Conservation (phyloP, 2,113 vertebrate genomes). For the Antechinus stuartii region DNA sequence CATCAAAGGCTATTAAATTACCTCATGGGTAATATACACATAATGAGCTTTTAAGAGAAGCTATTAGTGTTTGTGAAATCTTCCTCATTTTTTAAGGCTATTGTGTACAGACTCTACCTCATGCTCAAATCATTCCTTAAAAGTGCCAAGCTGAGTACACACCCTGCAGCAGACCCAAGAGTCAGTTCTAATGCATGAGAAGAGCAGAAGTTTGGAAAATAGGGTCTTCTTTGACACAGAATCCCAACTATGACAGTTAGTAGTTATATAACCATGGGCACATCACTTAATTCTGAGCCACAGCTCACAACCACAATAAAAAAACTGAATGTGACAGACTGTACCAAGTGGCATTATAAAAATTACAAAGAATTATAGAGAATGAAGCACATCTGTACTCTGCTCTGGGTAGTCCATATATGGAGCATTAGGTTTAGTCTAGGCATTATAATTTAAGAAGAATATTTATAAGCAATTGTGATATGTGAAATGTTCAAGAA, state of each 20-base stretch:
- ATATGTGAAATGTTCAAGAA: not conserved
- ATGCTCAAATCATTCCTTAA: not conserved
- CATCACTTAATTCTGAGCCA: not conserved
- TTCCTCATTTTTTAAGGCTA: not conserved
- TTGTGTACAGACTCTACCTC: not conserved
- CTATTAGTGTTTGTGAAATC: not conserved
- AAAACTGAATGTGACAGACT: not conserved
- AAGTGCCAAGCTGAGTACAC: not conserved
- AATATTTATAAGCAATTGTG: not conserved
- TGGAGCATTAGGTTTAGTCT: not conserved
- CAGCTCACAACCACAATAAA: not conserved
- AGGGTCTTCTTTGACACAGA: not conserved
- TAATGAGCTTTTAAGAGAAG: not conserved
- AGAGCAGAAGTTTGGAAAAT: not conserved
- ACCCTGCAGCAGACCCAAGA: not conserved
- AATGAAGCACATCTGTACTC: not conserved
- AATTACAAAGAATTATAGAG: not conserved
- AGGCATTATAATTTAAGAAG: not conserved
- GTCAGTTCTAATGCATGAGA: not conserved
- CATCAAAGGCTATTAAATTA: slow-evolving; percentile 26
- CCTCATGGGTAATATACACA: not conserved
- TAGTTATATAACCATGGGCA: not conserved
- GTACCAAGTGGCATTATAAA: not conserved
- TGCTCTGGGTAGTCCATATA: not conserved
- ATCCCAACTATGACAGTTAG: not conserved